Evolutionary conservation across 2,113 vertebrate genomes (phyloP), one percentile per base, ranked within the genome.

Genomic region (Pollachius pollachius): DNA sequence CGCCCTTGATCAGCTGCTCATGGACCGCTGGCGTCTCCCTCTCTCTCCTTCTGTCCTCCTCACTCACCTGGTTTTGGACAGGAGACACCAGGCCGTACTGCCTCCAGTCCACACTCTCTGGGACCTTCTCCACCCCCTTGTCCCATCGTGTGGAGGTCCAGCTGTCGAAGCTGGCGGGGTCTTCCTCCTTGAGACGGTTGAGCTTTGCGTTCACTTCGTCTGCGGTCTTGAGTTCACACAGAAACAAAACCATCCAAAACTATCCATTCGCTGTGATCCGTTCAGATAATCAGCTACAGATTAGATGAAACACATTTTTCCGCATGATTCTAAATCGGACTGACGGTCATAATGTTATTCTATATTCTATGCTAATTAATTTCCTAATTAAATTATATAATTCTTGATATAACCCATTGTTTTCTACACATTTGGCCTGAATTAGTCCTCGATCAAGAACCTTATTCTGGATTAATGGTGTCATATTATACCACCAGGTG

Each of bases 1-100:
- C 23, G 23, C 1, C 23, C 23, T 23, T 1, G 23, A 23, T 1
- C 23, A 23, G 23, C 30, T 34, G 30, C 30, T 34, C 30, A 34
- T 34, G 30, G 30, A 34, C 30, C 30, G 30, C 30, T 34, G 30
- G 4, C 6, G 30, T 34, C 30, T 34, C 30, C 4, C 23, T 23
- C 30, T 34, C 30, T 34, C 30, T 34, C 30, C 30, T 34, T 34
- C 30, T 34, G 30, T 34, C 30, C 30, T 34, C 30, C 30, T 34
- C 30, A 34, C 30, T 52, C 60, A 94, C 96, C 91, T 96, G 95
- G 76, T 94, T 90, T 83, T 90, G 92, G 54, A 96, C 93, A 0
- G 91, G 74, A 0, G 92, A 92, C 64, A 97, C 95, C 0, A 93
- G 88, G 0, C 94, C 94, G 0, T 69, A 75, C 34, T 88, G 85